Evolutionary conservation across 2,113 vertebrate species (phyloP).

Genomic region (Genyomyrus donnyi): DNA sequence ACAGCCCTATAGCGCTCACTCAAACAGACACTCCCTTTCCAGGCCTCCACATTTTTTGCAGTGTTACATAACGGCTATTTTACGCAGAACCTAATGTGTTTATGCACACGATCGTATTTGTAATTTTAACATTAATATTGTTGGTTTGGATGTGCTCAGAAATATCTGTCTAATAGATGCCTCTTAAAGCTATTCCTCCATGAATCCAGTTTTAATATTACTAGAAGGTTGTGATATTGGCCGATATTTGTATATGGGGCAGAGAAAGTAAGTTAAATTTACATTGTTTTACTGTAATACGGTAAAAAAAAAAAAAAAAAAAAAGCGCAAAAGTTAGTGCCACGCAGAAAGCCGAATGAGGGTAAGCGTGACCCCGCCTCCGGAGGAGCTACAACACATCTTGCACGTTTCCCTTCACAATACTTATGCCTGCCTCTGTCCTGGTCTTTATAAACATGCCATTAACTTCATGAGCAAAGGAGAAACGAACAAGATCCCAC

Average conservation of each 20-base stretch:
- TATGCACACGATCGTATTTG: background rate
- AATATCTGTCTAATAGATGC: background rate
- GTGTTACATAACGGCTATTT: background rate
- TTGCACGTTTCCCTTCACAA: conserved; percentile 49
- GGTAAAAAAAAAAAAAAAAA: background rate
- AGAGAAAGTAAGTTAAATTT: background rate
- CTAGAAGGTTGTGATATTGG: background rate
- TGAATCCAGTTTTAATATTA: background rate
- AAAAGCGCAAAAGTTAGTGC: background rate
- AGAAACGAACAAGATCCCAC: background rate
- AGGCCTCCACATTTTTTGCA: background rate
- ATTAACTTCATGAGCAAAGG: background rate
- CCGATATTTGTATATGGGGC: background rate
- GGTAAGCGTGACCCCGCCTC: conserved; percentile 13
- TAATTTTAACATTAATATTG: background rate
- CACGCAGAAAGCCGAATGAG: background rate
- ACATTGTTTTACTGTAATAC: background rate
- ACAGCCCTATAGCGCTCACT: background rate
- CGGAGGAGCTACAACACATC: conserved; percentile 37
- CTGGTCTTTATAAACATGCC: background rate
- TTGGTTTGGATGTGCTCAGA: background rate
- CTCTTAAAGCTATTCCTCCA: background rate
- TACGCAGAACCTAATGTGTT: background rate
- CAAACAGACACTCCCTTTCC: background rate
- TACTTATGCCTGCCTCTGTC: background rate